A percentile compares a stretch with the other conserved stretches of the same genome.
These are phyloP conservation scores for Trissonchulus latispiculum DNA, from an alignment of 2,888 invertebrate species.

Conservation along the genomic window DNA sequence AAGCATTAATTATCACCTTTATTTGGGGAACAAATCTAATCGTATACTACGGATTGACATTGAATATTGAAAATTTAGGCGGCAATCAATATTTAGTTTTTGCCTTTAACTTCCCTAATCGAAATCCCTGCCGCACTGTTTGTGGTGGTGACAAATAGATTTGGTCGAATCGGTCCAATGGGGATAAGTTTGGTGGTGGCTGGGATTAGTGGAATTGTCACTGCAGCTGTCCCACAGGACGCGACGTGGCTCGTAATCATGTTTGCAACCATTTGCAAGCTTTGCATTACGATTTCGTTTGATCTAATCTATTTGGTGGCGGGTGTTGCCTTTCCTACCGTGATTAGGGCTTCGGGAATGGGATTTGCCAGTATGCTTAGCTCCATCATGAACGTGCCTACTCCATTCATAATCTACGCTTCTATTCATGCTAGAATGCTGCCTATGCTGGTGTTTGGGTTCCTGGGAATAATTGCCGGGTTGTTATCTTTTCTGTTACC, in stretches of 20 bases:
- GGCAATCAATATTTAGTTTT: conserved; percentile 9
- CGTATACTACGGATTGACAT: conserved; percentile 12
- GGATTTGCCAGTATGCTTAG: not conserved
- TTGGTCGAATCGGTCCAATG: conserved; percentile 2
- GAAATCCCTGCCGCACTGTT: conserved; percentile 10
- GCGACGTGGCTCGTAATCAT: conserved; percentile 2
- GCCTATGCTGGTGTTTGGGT: conserved; percentile 8
- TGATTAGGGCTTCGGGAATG: conserved; percentile 7
- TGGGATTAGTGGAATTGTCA: not conserved
- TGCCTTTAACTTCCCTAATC: conserved; percentile 1
- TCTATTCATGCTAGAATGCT: conserved; percentile 2
- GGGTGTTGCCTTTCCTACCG: conserved; percentile 13
- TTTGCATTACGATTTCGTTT: conserved; percentile 4
- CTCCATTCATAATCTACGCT: conserved; percentile 13
- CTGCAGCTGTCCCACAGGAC: not conserved
- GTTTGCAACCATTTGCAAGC: not conserved
- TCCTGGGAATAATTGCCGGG: conserved; percentile 1
- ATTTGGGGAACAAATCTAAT: conserved; percentile 13
- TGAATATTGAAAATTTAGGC: conserved; percentile 15
- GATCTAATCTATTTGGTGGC: conserved; percentile 5
- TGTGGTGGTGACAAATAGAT: conserved; percentile 3
- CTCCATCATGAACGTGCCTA: conserved; percentile 12
- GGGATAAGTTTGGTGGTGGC: not conserved
- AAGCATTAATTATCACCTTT: conserved; percentile 1
- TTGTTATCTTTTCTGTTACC: not conserved